A percentile compares a stretch with the other conserved stretches of the same genome.
Conservation (phyloP, 2,888 invertebrate genomes). For the Spisula subtruncata region DNA sequence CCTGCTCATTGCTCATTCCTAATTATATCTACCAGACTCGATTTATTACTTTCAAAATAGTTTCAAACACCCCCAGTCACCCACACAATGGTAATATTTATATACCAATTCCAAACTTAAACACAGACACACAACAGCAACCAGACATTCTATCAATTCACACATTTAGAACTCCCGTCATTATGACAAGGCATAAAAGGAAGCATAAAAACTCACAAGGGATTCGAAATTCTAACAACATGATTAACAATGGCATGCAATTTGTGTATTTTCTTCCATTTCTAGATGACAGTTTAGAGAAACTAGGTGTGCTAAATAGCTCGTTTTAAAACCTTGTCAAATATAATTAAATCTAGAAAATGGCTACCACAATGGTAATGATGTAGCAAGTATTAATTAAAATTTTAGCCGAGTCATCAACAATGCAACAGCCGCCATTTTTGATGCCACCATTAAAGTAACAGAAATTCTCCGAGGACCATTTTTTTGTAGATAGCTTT, state of each 20-base stretch:
- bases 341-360: slow-evolving; percentile 6
- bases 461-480: background rate
- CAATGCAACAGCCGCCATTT: background rate
- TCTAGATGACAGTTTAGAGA: background rate
- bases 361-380: background rate
- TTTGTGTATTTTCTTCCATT: background rate
- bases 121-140: too few species aligned
- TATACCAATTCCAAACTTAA: too few species aligned
- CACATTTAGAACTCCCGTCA: background rate
- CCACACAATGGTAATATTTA: too few species aligned
- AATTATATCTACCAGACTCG: too few species aligned
- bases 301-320: background rate
- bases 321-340: background rate
- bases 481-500: background rate
- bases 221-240: background rate
- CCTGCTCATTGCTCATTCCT: too few species aligned
- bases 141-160: background rate
- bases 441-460: background rate
- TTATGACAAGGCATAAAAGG: background rate
- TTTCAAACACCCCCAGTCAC: too few species aligned
- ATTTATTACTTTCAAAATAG: too few species aligned
- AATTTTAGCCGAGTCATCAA: background rate
- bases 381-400: background rate
- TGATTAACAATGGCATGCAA: background rate
- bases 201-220: too few species aligned